A percentile compares a stretch with the other conserved stretches of the same genome.
phyloP scores from a whole-genome alignment of 2,888 invertebrate species.

The Microplitis deprimator region DNA sequence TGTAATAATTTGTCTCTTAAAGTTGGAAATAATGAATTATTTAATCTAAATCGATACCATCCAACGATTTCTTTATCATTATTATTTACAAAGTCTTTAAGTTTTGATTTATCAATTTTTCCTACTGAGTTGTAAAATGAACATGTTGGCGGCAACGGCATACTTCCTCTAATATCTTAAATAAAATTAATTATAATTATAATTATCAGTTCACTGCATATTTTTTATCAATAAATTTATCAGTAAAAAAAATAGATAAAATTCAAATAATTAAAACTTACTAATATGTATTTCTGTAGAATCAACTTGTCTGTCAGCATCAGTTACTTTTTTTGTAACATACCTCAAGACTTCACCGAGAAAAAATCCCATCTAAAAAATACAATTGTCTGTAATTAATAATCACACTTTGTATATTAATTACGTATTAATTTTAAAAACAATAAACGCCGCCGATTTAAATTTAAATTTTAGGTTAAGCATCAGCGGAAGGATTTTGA shows the following conservation, averaged over 20 bases:
- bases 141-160: conserved; percentile 76
- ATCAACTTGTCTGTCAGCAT: conserved; percentile 78
- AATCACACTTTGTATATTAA: background rate
- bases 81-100: conserved; percentile 73
- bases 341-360: conserved; percentile 78
- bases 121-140: conserved; percentile 76
- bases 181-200: background rate
- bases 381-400: conserved; percentile 19
- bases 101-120: conserved; percentile 74
- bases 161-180: conserved; percentile 74
- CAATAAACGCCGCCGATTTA: conserved; percentile 29
- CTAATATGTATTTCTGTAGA: conserved; percentile 76
- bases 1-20: conserved; percentile 78
- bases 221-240: background rate
- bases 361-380: conserved; percentile 76
- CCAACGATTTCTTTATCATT: conserved; percentile 77
- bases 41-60: conserved; percentile 79
- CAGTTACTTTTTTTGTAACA: conserved; percentile 80
- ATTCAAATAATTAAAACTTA: conserved; percentile 54
- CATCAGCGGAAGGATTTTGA: background rate
- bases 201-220: background rate
- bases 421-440: conserved; percentile 7
- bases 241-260: background rate
- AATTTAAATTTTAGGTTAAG: conserved; percentile 38
- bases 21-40: conserved; percentile 74